Evolutionary conservation across 1,140 invertebrate genomes (phyloP), one percentile per base, ranked within the genome.

Genomic region (Drosophila burlai): DNA sequence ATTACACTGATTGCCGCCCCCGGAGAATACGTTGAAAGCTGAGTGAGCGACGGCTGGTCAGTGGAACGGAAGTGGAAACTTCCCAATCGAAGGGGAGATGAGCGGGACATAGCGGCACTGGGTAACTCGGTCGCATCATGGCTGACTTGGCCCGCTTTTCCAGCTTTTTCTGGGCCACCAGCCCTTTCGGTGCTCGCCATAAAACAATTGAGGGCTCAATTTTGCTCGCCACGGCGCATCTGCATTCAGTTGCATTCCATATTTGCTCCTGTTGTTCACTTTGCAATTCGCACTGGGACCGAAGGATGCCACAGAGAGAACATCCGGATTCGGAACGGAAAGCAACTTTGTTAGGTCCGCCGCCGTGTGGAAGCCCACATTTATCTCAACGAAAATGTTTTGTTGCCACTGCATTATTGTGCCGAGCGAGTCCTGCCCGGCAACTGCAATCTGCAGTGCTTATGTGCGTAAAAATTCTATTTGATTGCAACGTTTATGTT

Each of bases 381-480:
- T 83, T 87, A 87, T 84, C 77, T 89, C 46, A 62, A 59, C 47
- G 77, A 84, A 89, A 66, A 86, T 83, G 80, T 89, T 90, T 87
- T 89, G 67, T 77, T 71, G 69, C 76, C 31, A 55, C 64, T 81
- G 64, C 72, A 79, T 83, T 84, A 77, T 84, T 89, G 81, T 84
- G 49, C 61, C 46, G 34, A 40, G 57, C 26, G 36, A 40, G 31
- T 16, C 26, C 47, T 26, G 24, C 26, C 50, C 50, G 15, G 54
- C 76, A 69, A 36, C 55, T 47, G 43, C 50, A 57, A 57, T 62
- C 54, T 61, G 40, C 47, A 60, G 77, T 62, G 45, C 64, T 67
- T 78, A 86, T 83, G 84, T 89, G 84, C 78, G 84, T 89, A 89
- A 89, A 87, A 84, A 89, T 87, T 81, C 84, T 84, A 81, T 87